Conservation (phyloP, 2,797 vertebrate genomes). For the Delichon dasypus region DNA sequence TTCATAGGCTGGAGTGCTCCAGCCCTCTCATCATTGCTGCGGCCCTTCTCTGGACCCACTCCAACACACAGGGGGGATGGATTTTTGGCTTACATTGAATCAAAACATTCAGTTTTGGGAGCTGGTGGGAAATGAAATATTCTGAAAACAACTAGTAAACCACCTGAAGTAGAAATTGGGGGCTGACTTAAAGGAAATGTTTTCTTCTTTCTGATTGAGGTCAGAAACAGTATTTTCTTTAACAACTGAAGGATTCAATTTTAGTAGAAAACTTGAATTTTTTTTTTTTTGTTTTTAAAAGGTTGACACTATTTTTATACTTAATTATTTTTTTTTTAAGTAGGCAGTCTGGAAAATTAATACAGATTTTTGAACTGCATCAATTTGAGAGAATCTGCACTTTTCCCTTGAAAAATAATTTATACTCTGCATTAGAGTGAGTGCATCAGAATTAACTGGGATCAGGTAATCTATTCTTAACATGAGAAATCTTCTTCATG, state of each 20-base stretch:
- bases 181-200: not conserved
- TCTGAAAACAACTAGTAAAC: not conserved
- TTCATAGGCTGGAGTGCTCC: not conserved
- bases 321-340: not conserved
- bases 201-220: not conserved
- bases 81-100: not conserved
- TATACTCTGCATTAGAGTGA: not conserved
- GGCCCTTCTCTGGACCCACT: not conserved
- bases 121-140: not conserved
- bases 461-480: not conserved
- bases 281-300: conserved; percentile 4
- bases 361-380: not conserved
- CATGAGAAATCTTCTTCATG: not conserved
- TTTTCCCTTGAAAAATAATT: not conserved
- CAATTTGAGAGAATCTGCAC: not conserved
- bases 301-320: not conserved
- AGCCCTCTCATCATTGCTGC: not conserved
- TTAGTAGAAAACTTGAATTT: not conserved
- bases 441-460: not conserved
- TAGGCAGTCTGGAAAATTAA: not conserved
- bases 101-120: not conserved
- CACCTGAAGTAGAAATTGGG: not conserved
- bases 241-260: not conserved
- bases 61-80: not conserved
- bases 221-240: not conserved